These are phyloP conservation scores for Aphidius ervi DNA, from an alignment of 1,140 invertebrate genomes.

Conservation along the genomic window DNA sequence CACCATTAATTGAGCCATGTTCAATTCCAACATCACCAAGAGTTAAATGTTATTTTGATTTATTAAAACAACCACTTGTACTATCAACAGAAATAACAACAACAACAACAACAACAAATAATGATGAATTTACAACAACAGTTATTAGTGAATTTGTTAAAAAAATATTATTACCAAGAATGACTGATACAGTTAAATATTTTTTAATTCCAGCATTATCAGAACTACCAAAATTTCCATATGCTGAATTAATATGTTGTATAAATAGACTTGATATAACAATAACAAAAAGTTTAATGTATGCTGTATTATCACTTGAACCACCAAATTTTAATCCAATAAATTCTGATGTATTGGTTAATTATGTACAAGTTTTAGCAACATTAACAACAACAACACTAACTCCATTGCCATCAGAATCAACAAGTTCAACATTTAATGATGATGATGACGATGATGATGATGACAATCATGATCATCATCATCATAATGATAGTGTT, in stretches of 20 bases:
- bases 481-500: no score
- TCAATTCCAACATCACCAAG: slow-evolving; percentile 69
- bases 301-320: slow-evolving; percentile 65
- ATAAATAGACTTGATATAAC: slow-evolving; percentile 45
- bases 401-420: slow-evolving; percentile 10
- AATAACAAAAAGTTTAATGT: slow-evolving; percentile 53
- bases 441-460: slow-evolving; percentile 26
- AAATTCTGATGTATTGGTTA: slow-evolving; percentile 35
- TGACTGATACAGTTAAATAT: slow-evolving; percentile 48
- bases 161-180: slow-evolving; percentile 39
- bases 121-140: slow-evolving; percentile 43
- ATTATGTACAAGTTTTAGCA: slow-evolving; percentile 50
- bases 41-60: slow-evolving; percentile 68
- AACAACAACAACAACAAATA: slow-evolving; percentile 26
- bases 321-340: slow-evolving; percentile 56
- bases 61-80: slow-evolving; percentile 71
- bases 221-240: slow-evolving; percentile 50
- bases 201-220: slow-evolving; percentile 53
- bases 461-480: no score
- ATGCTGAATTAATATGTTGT: slow-evolving; percentile 49
- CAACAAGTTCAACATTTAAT: slow-evolving; percentile 15
- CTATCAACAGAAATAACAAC: slow-evolving; percentile 38
- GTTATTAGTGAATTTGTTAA: slow-evolving; percentile 39
- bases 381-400: slow-evolving; percentile 35
- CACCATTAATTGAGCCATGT: slow-evolving; percentile 66